Conservation (phyloP, 1,140 invertebrate genomes). For the Drosophila mojavensis region DNA sequence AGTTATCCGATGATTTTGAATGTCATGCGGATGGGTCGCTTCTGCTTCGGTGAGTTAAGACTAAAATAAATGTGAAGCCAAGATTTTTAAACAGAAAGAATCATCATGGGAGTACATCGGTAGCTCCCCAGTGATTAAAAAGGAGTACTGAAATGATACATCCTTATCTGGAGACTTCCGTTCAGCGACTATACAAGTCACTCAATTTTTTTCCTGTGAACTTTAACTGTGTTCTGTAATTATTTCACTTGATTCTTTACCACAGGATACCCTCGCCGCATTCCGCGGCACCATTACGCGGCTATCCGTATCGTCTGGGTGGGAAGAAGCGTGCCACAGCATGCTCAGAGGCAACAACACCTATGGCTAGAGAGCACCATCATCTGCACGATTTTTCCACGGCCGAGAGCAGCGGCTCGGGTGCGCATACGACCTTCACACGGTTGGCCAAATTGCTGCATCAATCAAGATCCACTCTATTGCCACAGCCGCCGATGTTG, state of each 20-base stretch:
- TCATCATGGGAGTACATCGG: background rate
- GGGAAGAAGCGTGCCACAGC: constrained; percentile 67
- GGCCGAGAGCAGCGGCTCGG: constrained; percentile 38
- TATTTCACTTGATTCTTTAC: constrained; percentile 47
- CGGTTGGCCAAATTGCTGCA: constrained; percentile 89
- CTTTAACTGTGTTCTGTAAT: constrained; percentile 28
- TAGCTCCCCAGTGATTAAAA: background rate
- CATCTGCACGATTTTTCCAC: constrained; percentile 62
- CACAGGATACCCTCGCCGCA: constrained; percentile 87
- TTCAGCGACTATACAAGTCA: background rate
- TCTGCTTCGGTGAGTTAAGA: constrained; percentile 66
- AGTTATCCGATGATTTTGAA: constrained; percentile 76
- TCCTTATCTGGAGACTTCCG: background rate
- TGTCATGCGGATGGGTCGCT: constrained; percentile 79
- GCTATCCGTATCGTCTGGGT: constrained; percentile 84
- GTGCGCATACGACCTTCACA: constrained; percentile 86
- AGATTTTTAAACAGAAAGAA: no score
- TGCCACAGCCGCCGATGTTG: constrained; percentile 44
- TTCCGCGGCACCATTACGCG: constrained; percentile 85
- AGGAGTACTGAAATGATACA: background rate
- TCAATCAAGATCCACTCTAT: constrained; percentile 85
- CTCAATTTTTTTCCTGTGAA: constrained; percentile 4
- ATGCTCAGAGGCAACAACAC: constrained; percentile 64
- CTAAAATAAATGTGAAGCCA: background rate
- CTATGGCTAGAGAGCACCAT: constrained; percentile 50